Conservation (phyloP, 2,797 vertebrate genomes). For the Notolabrus celidotus region DNA sequence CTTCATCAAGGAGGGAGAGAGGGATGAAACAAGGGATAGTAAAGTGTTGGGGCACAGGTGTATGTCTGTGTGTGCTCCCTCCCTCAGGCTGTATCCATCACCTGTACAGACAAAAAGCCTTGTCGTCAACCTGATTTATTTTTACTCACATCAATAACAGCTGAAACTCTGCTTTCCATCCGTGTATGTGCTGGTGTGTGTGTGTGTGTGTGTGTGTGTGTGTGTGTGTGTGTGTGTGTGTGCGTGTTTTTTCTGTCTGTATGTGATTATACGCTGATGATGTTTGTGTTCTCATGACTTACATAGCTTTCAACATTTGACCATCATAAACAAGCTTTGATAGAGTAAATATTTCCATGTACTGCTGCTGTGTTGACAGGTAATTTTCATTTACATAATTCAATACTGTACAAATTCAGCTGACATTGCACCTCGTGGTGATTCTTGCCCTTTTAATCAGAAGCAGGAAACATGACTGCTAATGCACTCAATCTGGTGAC, state of each 20-base stretch:
- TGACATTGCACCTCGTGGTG: constrained; percentile 48
- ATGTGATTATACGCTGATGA: neutral
- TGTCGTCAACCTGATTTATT: constrained; percentile 68
- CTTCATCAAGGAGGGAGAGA: constrained; percentile 27
- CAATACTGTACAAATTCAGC: constrained; percentile 48
- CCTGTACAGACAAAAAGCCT: constrained; percentile 43
- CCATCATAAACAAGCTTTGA: constrained; percentile 12
- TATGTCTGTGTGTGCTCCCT: constrained; percentile 22
- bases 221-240: neutral
- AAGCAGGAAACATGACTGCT: constrained; percentile 49
- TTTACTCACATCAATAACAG: constrained; percentile 62
- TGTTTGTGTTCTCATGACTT: constrained; percentile 26
- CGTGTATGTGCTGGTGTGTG: neutral
- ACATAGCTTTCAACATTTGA: constrained; percentile 14
- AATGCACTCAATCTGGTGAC: constrained; percentile 59
- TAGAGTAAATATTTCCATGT: constrained; percentile 45
- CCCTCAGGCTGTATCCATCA: constrained; percentile 68
- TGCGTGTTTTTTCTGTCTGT: neutral
- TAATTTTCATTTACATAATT: constrained; percentile 62
- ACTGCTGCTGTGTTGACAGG: constrained; percentile 33
- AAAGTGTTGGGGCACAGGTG: constrained; percentile 2
- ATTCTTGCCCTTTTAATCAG: constrained; percentile 66
- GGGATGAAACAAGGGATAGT: constrained; percentile 23
- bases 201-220: neutral
- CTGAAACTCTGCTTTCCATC: constrained; percentile 34